phyloP scores from a whole-genome alignment of 1,140 invertebrate species.

The Lepidurus couesii region DNA sequence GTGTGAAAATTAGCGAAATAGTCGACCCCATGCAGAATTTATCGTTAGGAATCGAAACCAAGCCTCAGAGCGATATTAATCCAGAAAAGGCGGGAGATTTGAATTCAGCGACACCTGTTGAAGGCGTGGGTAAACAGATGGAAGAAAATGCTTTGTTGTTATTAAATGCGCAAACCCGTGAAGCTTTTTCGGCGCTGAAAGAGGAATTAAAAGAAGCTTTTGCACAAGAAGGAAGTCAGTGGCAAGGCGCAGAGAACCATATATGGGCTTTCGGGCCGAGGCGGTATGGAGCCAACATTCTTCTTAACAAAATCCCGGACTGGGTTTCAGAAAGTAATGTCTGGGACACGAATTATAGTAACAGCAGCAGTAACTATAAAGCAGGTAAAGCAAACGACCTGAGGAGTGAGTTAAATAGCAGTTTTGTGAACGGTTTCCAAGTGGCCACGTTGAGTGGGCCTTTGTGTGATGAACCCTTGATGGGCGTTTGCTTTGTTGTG shows the following conservation, averaged over 20 bases:
- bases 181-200: constrained; percentile 55
- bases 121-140: background rate
- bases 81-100: background rate
- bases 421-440: constrained; percentile 91
- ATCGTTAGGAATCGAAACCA: background rate
- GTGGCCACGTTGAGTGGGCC: constrained; percentile 81
- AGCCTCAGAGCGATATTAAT: background rate
- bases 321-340: constrained; percentile 24
- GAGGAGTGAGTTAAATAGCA: constrained; percentile 55
- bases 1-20: constrained; percentile 26
- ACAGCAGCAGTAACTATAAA: constrained; percentile 28
- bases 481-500: constrained; percentile 84
- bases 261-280: constrained; percentile 90
- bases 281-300: constrained; percentile 79
- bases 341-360: background rate
- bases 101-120: background rate
- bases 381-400: constrained; percentile 30
- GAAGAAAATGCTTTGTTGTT: background rate
- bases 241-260: constrained; percentile 55
- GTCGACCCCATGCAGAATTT: constrained; percentile 12
- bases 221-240: constrained; percentile 53
- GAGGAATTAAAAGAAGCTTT: constrained; percentile 58
- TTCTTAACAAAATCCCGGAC: constrained; percentile 60
- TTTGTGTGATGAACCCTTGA: constrained; percentile 92
- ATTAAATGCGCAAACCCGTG: constrained; percentile 24